Conservation (phyloP, 2,797 vertebrate genomes). For the Semotilus atromaculatus region DNA sequence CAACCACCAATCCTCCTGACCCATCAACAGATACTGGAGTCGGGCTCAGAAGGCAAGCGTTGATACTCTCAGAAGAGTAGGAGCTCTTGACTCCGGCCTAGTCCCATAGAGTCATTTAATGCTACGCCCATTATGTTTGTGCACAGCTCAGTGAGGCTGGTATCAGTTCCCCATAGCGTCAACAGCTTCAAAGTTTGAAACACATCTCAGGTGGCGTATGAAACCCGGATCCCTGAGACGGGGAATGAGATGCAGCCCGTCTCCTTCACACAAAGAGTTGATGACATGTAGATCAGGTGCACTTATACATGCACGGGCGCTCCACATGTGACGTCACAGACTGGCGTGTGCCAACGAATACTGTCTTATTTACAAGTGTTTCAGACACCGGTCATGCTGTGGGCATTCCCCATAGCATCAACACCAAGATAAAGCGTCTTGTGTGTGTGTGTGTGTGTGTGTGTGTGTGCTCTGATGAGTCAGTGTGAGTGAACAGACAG, state of each 20-base stretch:
- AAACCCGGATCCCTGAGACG: background rate
- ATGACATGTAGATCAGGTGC: background rate
- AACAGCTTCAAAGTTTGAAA: too few species aligned
- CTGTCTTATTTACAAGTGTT: background rate
- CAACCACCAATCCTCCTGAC: too few species aligned
- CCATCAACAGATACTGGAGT: too few species aligned
- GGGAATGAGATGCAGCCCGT: background rate
- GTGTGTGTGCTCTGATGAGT: background rate
- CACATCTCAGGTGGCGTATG: background rate
- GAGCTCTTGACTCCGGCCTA: too few species aligned
- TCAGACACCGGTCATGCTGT: background rate
- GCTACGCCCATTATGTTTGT: too few species aligned
- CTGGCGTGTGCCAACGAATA: background rate
- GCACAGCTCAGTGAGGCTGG: background rate
- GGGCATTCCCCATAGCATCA: background rate
- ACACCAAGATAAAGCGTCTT: background rate
- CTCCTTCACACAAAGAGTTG: background rate
- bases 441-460: slow-evolving; percentile 58
- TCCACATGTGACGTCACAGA: background rate
- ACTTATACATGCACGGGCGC: background rate
- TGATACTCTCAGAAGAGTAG: too few species aligned
- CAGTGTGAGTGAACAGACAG: slow-evolving; percentile 2
- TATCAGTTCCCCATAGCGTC: too few species aligned
- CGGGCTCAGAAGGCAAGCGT: too few species aligned
- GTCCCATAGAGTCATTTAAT: too few species aligned